These are phyloP conservation scores for Lutraria rhynchaena DNA, from an alignment of 1,140 invertebrate genomes.

Conservation along the genomic window DNA sequence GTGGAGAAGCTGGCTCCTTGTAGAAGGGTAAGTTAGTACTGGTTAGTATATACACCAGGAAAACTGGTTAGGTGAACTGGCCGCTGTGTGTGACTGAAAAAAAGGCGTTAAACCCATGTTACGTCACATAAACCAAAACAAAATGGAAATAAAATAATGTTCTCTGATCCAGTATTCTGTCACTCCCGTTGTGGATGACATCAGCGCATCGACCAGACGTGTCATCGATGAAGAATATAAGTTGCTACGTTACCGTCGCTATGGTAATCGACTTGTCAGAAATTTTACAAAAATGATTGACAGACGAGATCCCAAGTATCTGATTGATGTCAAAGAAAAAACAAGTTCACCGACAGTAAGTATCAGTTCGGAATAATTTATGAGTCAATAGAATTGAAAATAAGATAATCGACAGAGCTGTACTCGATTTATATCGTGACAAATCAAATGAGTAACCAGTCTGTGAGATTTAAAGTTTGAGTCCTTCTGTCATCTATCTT, in stretches of 20 bases:
- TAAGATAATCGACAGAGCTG: too few relatives aligned
- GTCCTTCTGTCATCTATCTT: too few relatives aligned
- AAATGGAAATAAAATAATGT: neutral
- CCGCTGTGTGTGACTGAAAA: too few relatives aligned
- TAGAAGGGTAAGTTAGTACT: too few relatives aligned
- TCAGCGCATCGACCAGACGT: conserved; percentile 6
- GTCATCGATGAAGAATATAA: conserved; percentile 44
- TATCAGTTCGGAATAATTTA: too few relatives aligned
- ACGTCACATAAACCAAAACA: too few relatives aligned
- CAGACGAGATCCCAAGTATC: neutral
- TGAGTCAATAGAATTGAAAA: too few relatives aligned
- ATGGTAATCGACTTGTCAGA: conserved; percentile 35
- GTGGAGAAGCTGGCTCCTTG: too few relatives aligned
- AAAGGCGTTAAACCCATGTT: neutral
- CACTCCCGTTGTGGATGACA: conserved; percentile 30
- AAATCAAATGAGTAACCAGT: too few relatives aligned
- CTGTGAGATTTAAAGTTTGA: too few relatives aligned
- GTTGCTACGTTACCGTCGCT: conserved; percentile 36
- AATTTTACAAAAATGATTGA: conserved; percentile 45
- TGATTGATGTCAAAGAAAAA: conserved; percentile 8
- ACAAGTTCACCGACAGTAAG: conserved; percentile 12
- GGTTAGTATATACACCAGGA: neutral
- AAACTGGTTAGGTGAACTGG: too few relatives aligned
- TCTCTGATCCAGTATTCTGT: conserved; percentile 22
- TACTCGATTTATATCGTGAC: too few relatives aligned